Percentiles rank a stretch among this genome's conserved stretches.
phyloP scores from a whole-genome alignment of 2,888 invertebrate genomes.

The Pinctada fucata region DNA sequence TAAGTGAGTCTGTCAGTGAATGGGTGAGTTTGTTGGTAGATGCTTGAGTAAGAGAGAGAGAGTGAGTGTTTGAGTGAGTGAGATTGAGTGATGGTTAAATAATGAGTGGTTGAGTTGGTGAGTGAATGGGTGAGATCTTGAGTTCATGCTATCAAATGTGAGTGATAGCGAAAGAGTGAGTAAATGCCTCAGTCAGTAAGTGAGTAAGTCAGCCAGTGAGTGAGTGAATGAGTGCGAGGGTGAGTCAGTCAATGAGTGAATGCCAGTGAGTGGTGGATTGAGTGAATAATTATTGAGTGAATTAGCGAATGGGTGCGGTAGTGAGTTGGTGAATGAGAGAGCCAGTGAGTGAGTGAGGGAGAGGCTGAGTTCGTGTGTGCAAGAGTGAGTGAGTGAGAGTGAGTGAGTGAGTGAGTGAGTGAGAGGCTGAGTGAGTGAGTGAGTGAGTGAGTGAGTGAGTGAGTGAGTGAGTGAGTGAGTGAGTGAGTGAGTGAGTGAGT shows the following conservation, averaged over 20 bases:
- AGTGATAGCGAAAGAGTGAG: background rate
- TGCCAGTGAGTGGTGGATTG: background rate
- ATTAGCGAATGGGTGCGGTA: too few species aligned
- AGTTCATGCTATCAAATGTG: background rate
- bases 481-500: conserved; percentile 5
- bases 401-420: conserved; percentile 42
- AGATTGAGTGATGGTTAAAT: conserved; percentile 39
- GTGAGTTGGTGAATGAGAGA: conserved; percentile 31
- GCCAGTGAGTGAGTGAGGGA: conserved; percentile 41
- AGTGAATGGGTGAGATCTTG: background rate
- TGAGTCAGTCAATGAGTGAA: background rate
- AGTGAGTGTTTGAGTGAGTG: conserved; percentile 41
- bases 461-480: conserved; percentile 7
- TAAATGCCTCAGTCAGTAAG: background rate
- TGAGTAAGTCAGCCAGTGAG: background rate
- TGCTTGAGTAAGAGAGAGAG: conserved; percentile 42
- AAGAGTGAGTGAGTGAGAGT: conserved; percentile 43
- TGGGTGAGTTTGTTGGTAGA: conserved; percentile 42
- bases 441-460: conserved; percentile 38
- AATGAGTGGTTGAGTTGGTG: conserved; percentile 35
- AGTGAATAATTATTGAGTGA: background rate
- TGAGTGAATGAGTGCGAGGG: background rate
- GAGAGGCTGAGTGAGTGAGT: conserved; percentile 39
- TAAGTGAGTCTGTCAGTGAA: conserved; percentile 37
- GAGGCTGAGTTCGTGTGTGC: conserved; percentile 43